Percentiles rank a stretch among this genome's conserved stretches.
Conservation (phyloP, 1,140 invertebrate species). For the Ips nitidus region DNA sequence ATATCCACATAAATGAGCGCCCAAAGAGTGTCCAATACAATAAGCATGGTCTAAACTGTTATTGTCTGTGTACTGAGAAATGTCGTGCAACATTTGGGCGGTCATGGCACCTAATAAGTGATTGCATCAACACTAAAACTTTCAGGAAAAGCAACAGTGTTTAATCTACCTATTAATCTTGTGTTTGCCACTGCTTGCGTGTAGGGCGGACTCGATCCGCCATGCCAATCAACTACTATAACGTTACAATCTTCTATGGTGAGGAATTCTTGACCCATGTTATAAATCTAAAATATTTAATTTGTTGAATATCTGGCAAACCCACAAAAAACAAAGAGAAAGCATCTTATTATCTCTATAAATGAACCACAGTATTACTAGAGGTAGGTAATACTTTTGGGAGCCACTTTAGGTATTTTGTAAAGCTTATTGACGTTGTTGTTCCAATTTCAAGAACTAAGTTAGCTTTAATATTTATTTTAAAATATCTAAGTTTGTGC, state of each 20-base stretch:
- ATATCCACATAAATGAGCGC: conserved; percentile 83
- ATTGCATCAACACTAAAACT: background rate
- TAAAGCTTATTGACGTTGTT: background rate
- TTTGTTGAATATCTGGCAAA: background rate
- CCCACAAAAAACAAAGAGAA: too few relatives aligned
- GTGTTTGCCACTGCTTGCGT: conserved; percentile 89
- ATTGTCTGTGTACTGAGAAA: conserved; percentile 52
- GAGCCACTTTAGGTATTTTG: background rate
- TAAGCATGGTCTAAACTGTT: conserved; percentile 67
- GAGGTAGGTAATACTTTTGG: too few relatives aligned
- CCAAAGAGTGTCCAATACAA: conserved; percentile 88
- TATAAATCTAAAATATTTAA: conserved; percentile 54
- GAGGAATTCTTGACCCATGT: conserved; percentile 64
- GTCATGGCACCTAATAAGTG: conserved; percentile 66
- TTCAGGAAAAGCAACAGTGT: background rate
- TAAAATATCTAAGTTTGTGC: too few relatives aligned
- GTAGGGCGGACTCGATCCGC: conserved; percentile 82
- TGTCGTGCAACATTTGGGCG: conserved; percentile 65
- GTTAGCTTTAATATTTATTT: too few relatives aligned
- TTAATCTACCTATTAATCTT: conserved; percentile 62
- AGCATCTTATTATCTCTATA: too few relatives aligned
- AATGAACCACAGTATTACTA: too few relatives aligned
- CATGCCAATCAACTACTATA: conserved; percentile 81
- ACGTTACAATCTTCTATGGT: conserved; percentile 70
- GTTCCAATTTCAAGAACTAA: too few relatives aligned